Evolutionary conservation across 2,888 invertebrate species (phyloP).

Genomic region (Andrena flavipes): DNA sequence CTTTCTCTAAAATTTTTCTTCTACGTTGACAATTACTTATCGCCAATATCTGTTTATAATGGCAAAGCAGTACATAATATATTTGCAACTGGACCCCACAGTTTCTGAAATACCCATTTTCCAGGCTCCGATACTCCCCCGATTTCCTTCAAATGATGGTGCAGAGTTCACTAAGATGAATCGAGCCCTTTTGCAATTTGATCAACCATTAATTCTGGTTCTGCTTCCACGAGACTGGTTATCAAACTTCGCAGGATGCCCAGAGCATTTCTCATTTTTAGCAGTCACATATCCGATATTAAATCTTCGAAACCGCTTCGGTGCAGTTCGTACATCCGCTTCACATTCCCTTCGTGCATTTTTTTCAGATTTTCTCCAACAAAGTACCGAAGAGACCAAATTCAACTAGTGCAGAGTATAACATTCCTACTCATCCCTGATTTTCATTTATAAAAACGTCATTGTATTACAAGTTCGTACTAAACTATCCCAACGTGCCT

Average conservation of each 20-base stretch:
- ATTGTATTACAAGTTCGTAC: too few species aligned
- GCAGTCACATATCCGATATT: neutral
- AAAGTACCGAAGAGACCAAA: too few species aligned
- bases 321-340: neutral
- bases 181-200: conserved; percentile 3
- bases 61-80: neutral
- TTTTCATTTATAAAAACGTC: too few species aligned
- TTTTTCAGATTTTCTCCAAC: neutral
- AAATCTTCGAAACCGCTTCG: conserved; percentile 2
- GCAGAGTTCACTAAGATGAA: neutral
- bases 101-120: neutral
- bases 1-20: neutral
- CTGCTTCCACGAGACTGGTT: neutral
- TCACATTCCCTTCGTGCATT: neutral
- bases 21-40: neutral
- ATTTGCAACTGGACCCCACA: neutral
- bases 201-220: conserved; percentile 14
- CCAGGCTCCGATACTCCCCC: neutral
- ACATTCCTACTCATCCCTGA: too few species aligned
- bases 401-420: too few species aligned
- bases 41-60: neutral
- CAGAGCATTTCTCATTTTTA: conserved; percentile 16
- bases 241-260: neutral
- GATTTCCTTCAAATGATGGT: neutral
- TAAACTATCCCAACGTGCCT: too few species aligned